A percentile compares a stretch with the other conserved stretches of the same genome.
phyloP scores from a whole-genome alignment of 53 echinoderm and acorn worm species.

The Arbacia lixula region DNA sequence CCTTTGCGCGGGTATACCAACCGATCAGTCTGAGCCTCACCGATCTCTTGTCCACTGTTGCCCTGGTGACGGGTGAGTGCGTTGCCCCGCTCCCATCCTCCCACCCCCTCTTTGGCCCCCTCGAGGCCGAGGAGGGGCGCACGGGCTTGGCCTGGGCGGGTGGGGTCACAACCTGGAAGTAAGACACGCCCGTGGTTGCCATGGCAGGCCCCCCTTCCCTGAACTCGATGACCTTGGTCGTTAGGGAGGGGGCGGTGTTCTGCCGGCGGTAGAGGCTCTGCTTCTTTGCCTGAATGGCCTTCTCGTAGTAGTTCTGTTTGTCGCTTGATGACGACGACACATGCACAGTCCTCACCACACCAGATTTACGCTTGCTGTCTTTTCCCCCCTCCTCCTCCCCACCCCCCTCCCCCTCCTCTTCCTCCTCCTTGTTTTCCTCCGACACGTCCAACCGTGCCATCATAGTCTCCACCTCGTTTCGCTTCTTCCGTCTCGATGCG shows the following conservation, averaged over 20 bases:
- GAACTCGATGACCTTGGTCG: slow-evolving; percentile 19
- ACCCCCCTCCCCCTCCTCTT: neutral
- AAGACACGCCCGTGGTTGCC: slow-evolving; percentile 35
- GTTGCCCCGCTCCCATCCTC: slow-evolving; percentile 1
- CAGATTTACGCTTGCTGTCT: neutral
- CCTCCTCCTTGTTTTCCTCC: neutral
- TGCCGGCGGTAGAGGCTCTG: slow-evolving; percentile 19
- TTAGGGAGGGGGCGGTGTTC: neutral
- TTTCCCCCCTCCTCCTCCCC: neutral
- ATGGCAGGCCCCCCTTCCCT: slow-evolving; percentile 35
- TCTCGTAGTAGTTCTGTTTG: slow-evolving; percentile 69
- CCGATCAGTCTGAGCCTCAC: too few relatives aligned
- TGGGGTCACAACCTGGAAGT: slow-evolving; percentile 8
- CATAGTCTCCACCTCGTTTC: slow-evolving; percentile 73
- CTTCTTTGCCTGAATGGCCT: slow-evolving; percentile 42
- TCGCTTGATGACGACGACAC: slow-evolving; percentile 45
- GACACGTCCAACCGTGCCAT: slow-evolving; percentile 58
- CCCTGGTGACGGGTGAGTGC: neutral
- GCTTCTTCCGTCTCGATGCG: neutral
- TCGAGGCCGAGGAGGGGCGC: neutral
- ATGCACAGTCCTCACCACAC: slow-evolving; percentile 8
- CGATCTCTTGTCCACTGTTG: slow-evolving; percentile 28
- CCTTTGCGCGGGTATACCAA: too few relatives aligned
- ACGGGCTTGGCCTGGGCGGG: slow-evolving; percentile 3
- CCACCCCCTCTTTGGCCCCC: slow-evolving; percentile 22